A percentile compares a stretch with the other conserved stretches of the same genome.
Evolutionary conservation across 2,888 invertebrate species (phyloP).

Genomic region (Macroteleia sp.): DNA sequence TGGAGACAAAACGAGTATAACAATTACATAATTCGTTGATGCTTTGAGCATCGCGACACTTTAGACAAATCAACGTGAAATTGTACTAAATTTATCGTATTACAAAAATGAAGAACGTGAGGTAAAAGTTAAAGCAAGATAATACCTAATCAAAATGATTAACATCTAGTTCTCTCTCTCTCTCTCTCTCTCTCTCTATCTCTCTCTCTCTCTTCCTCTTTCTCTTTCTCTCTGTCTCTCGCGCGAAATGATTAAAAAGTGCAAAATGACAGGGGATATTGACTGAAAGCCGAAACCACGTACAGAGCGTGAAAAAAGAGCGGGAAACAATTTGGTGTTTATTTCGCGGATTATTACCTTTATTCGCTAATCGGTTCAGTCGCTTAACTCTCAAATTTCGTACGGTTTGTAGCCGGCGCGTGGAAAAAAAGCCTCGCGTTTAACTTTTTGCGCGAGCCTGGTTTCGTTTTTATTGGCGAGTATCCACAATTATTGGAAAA

Average conservation of each 20-base stretch:
- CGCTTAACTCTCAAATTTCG: constrained; percentile 59
- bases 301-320: constrained; percentile 14
- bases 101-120: not conserved
- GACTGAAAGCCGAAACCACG: constrained; percentile 31
- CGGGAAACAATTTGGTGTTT: constrained; percentile 42
- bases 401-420: constrained; percentile 29
- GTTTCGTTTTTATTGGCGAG: constrained; percentile 57
- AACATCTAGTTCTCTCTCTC: too few relatives aligned
- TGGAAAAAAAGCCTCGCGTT: constrained; percentile 35
- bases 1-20: constrained; percentile 30
- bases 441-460: constrained; percentile 45
- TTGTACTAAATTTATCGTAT: constrained; percentile 22
- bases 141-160: constrained; percentile 8
- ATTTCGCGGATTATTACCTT: constrained; percentile 59
- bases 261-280: constrained; percentile 10
- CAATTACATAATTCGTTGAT: constrained; percentile 55
- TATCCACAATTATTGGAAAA: constrained; percentile 62
- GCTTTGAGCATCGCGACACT: constrained; percentile 45
- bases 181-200: too few relatives aligned
- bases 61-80: constrained; percentile 40
- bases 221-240: too few relatives aligned
- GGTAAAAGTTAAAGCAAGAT: not conserved
- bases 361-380: constrained; percentile 56
- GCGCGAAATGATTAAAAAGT: too few relatives aligned
- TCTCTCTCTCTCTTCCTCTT: too few relatives aligned